Evolutionary conservation across 2,113 vertebrate genomes (phyloP).

Genomic region (Cryptomyrus ogoouensis): DNA sequence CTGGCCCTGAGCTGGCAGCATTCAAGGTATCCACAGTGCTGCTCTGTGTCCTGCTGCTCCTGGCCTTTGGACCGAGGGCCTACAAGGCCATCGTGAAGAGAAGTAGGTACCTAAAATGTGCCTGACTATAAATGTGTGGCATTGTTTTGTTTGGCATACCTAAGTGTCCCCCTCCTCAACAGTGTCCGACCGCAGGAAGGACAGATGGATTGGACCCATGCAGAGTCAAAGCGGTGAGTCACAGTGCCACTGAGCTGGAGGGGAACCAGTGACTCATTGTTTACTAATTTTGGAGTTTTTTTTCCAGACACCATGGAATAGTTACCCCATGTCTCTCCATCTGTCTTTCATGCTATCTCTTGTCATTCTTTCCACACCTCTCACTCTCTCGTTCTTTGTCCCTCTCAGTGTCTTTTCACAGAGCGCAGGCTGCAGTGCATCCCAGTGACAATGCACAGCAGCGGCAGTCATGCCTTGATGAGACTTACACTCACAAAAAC

Average conservation of each 20-base stretch:
- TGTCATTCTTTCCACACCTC: not conserved
- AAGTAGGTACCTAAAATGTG: constrained; percentile 44
- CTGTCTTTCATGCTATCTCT: not conserved
- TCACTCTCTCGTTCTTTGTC: constrained; percentile 17
- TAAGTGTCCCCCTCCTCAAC: not conserved
- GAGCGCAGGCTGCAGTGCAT: constrained; percentile 42
- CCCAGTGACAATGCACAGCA: constrained; percentile 41
- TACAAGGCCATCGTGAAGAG: constrained; percentile 48
- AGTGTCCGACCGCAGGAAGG: constrained; percentile 56
- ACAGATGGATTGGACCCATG: constrained; percentile 62
- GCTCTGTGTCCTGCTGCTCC: constrained; percentile 43
- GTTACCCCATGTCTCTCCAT: not conserved
- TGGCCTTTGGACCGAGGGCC: constrained; percentile 43
- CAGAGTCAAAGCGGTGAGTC: constrained; percentile 65
- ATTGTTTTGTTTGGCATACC: not conserved
- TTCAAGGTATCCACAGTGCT: constrained; percentile 49
- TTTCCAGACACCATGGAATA: not conserved
- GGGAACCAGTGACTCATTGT: constrained; percentile 10
- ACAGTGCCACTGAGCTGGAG: not conserved
- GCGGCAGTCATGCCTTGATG: constrained; percentile 54
- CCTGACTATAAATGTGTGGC: not conserved
- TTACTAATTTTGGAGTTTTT: not conserved
- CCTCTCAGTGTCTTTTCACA: constrained; percentile 55
- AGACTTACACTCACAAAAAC: constrained; percentile 22
- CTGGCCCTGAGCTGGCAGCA: constrained; percentile 20